Conservation (phyloP, 2,888 invertebrate genomes). For the Rambutsinella grinnellia region DNA sequence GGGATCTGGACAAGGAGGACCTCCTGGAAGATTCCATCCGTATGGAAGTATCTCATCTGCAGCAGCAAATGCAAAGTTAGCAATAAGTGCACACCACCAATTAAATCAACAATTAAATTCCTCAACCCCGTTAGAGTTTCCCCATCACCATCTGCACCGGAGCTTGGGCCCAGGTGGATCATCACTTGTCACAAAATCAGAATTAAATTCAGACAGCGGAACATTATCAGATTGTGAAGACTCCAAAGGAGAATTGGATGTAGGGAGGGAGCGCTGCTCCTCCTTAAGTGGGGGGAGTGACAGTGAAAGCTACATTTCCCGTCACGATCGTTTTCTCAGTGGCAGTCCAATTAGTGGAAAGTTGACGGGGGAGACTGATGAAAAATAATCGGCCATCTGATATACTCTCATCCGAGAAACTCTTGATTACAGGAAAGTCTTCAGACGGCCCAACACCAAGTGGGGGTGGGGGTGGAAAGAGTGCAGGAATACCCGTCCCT, state of each 20-base stretch:
- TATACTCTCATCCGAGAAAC: constrained; percentile 24
- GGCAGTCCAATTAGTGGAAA: constrained; percentile 54
- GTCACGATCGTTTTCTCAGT: constrained; percentile 40
- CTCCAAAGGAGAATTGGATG: constrained; percentile 64
- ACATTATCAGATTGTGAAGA: constrained; percentile 64
- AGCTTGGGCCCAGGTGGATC: no score
- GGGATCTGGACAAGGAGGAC: constrained; percentile 26
- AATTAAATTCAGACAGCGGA: constrained; percentile 59
- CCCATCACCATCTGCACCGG: constrained; percentile 1
- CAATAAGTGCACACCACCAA: constrained; percentile 54
- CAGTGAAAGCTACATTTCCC: constrained; percentile 63
- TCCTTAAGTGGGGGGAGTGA: constrained; percentile 62
- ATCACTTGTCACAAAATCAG: constrained; percentile 31
- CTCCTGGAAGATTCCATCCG: constrained; percentile 33
- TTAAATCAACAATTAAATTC: constrained; percentile 23
- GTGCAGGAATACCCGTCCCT: constrained; percentile 68
- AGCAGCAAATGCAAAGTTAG: constrained; percentile 45
- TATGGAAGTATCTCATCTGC: constrained; percentile 38
- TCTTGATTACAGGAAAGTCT: constrained; percentile 10
- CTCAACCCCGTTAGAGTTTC: constrained; percentile 8
- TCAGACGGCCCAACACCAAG: constrained; percentile 22
- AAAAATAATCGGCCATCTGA: constrained; percentile 62
- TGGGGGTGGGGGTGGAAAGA: constrained; percentile 65
- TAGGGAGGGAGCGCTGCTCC: constrained; percentile 61
- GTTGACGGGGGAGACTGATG: constrained; percentile 54